These are phyloP conservation scores for Eulemur albifrons DNA, from an alignment of 2,797 vertebrate genomes.

Conservation along the genomic window DNA sequence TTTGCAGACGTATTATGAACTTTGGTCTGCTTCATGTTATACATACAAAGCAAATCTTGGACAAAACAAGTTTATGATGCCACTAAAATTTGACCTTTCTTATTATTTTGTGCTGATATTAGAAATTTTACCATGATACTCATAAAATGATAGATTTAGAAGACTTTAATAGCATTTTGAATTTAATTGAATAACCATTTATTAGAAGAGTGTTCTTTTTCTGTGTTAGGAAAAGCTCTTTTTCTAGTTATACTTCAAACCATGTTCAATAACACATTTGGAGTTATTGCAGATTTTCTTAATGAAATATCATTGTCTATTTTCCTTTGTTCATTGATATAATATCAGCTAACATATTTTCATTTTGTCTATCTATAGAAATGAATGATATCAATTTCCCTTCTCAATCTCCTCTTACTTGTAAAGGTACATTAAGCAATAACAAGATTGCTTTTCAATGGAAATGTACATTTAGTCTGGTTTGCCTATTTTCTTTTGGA, in stretches of 20 bases:
- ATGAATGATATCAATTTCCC: neutral
- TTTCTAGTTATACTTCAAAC: neutral
- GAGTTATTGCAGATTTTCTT: neutral
- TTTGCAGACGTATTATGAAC: slow-evolving; percentile 77
- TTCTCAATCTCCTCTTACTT: neutral
- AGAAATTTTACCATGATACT: neutral
- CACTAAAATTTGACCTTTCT: slow-evolving; percentile 60
- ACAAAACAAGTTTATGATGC: slow-evolving; percentile 57
- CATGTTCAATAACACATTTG: neutral
- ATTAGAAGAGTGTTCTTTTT: neutral
- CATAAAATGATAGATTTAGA: neutral
- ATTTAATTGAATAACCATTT: neutral
- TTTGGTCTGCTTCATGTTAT: slow-evolving; percentile 64
- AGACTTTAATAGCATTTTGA: slow-evolving; percentile 1
- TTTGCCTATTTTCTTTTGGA: neutral
- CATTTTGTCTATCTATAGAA: neutral
- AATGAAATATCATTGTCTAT: neutral
- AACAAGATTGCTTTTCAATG: neutral
- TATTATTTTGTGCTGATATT: slow-evolving; percentile 44
- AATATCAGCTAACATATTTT: neutral
- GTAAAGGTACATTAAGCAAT: neutral
- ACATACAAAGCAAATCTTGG: slow-evolving; percentile 60
- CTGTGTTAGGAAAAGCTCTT: neutral
- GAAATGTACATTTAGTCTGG: neutral
- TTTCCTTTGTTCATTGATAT: neutral